A percentile compares a stretch with the other conserved stretches of the same genome.
phyloP scores from a whole-genome alignment of 1,140 invertebrate species.

The Lordiphosa clarofinis region DNA sequence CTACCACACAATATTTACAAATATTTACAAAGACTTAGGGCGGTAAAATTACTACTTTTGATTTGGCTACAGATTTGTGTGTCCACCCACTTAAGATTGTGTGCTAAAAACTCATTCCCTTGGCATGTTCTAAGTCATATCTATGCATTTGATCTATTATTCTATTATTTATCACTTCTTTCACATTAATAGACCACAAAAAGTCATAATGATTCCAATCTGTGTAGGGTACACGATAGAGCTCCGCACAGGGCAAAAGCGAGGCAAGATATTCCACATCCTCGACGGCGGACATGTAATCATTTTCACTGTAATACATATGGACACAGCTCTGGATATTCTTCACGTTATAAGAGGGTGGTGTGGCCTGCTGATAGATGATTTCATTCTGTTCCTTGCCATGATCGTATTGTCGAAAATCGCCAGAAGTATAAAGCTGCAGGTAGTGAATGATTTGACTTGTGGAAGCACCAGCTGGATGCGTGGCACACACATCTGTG shows the following conservation, averaged over 20 bases:
- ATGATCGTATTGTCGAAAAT: slow-evolving; percentile 80
- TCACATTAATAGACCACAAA: slow-evolving; percentile 81
- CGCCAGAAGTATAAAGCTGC: slow-evolving; percentile 78
- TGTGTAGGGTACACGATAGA: slow-evolving; percentile 78
- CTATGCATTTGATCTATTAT: slow-evolving; percentile 79
- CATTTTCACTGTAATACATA: slow-evolving; percentile 84
- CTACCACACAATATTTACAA: slow-evolving; percentile 39
- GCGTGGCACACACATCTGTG: slow-evolving; percentile 62
- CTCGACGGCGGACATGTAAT: slow-evolving; percentile 82
- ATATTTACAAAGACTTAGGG: slow-evolving; percentile 23
- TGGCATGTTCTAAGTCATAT: slow-evolving; percentile 49
- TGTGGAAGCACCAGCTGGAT: slow-evolving; percentile 80
- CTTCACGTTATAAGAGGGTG: slow-evolving; percentile 81
- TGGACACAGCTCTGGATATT: slow-evolving; percentile 84
- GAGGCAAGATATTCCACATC: slow-evolving; percentile 80
- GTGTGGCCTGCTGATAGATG: slow-evolving; percentile 80
- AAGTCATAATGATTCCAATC: slow-evolving; percentile 83
- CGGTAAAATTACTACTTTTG: slow-evolving; percentile 2
- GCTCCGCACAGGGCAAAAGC: slow-evolving; percentile 76
- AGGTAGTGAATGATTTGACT: slow-evolving; percentile 81
- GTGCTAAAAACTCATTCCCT: slow-evolving; percentile 33
- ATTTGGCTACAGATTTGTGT: slow-evolving; percentile 21
- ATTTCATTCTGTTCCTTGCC: slow-evolving; percentile 79
- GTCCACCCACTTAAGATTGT: not conserved
- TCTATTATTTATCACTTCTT: slow-evolving; percentile 80